Percentiles rank a stretch among this genome's conserved stretches.
phyloP scores from a whole-genome alignment of 1,140 invertebrate species.

The Mycetomoellerius zeteki region DNA sequence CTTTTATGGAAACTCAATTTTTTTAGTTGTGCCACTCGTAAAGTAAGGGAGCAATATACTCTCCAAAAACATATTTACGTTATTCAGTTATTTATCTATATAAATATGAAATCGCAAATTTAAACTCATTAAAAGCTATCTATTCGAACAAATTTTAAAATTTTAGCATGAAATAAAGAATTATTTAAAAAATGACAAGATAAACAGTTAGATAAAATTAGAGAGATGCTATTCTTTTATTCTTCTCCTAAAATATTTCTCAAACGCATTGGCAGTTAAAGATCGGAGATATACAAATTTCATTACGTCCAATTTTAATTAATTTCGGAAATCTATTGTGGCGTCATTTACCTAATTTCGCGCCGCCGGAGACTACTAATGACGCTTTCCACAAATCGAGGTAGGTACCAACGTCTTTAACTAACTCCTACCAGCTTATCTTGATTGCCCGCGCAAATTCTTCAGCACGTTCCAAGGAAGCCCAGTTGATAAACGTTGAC shows the following conservation, averaged over 20 bases:
- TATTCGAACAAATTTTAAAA: not conserved
- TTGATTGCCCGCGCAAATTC: slow-evolving; percentile 67
- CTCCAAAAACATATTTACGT: not conserved
- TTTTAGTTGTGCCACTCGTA: too few relatives aligned
- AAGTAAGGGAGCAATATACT: too few relatives aligned
- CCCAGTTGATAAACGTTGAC: slow-evolving; percentile 34
- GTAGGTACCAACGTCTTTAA: slow-evolving; percentile 22
- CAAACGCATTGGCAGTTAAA: not conserved
- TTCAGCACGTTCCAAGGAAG: slow-evolving; percentile 50
- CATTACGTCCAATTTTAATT: not conserved
- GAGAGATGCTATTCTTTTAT: not conserved
- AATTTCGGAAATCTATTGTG: slow-evolving; percentile 13
- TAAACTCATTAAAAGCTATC: not conserved
- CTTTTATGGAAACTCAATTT: too few relatives aligned
- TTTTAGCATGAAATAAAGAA: not conserved
- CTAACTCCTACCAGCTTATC: slow-evolving; percentile 45
- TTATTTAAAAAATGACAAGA: not conserved
- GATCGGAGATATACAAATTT: not conserved
- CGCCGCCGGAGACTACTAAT: slow-evolving; percentile 49
- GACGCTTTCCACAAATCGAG: slow-evolving; percentile 31
- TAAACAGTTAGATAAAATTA: slow-evolving; percentile 1
- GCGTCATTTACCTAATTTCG: slow-evolving; percentile 20
- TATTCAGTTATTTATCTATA: not conserved
- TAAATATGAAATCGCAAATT: not conserved
- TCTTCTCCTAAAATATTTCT: not conserved